These are phyloP conservation scores for Xylophagus ater DNA, from an alignment of 2,888 invertebrate genomes.

Conservation along the genomic window DNA sequence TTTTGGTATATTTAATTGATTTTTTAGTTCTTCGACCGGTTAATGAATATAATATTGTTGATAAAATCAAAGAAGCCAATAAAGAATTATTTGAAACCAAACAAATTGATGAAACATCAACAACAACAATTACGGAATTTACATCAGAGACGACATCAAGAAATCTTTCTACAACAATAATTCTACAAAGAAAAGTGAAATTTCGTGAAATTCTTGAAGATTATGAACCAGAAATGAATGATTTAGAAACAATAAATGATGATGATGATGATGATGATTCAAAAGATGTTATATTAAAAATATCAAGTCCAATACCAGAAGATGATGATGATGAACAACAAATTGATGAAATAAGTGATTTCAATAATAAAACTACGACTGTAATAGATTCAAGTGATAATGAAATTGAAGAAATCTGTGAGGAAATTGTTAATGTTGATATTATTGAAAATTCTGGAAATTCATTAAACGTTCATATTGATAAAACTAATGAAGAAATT, in stretches of 20 bases:
- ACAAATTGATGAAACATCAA: slow-evolving; percentile 1
- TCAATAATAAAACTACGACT: slow-evolving; percentile 10
- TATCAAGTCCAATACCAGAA: slow-evolving; percentile 3
- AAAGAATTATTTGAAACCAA: slow-evolving; percentile 36
- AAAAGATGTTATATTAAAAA: background rate
- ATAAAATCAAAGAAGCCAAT: slow-evolving; percentile 45
- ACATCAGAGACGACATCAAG: slow-evolving; percentile 5
- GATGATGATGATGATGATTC: slow-evolving; percentile 2
- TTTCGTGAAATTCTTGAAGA: slow-evolving; percentile 42
- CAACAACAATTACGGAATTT: slow-evolving; percentile 1
- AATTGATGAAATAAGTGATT: background rate
- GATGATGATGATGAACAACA: background rate
- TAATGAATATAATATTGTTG: slow-evolving; percentile 45
- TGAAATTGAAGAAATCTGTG: slow-evolving; percentile 32
- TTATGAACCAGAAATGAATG: slow-evolving; percentile 38
- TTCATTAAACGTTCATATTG: background rate
- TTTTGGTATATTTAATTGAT: background rate
- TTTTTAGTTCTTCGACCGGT: slow-evolving; percentile 39
- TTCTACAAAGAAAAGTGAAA: slow-evolving; percentile 34
- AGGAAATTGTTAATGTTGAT: slow-evolving; percentile 30
- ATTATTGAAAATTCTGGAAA: background rate
- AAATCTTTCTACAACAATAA: background rate
- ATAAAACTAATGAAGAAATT: background rate
- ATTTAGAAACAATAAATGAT: background rate
- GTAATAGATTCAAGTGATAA: slow-evolving; percentile 17